Base-by-base conservation (phyloP, 2,888 invertebrate species). In the Scaptomyza tumidula region DNA sequence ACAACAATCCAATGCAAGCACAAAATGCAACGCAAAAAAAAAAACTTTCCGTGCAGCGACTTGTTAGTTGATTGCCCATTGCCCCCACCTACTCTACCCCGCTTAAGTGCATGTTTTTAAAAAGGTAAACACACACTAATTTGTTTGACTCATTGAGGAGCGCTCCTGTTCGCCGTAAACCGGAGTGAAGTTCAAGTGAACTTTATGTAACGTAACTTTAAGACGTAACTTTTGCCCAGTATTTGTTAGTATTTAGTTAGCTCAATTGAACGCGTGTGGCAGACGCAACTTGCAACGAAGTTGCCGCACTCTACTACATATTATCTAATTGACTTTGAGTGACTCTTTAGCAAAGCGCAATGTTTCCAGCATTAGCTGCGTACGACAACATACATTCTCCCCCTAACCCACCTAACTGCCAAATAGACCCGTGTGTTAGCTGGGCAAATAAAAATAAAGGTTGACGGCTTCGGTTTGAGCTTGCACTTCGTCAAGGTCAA, bases 401-500 rank as follows among this genome's bases (percentile, higher is more conserved):
- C 13, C 1, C 10, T 10, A 13, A 13, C 14, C 10, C 11, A 45
- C 2, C 5, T 9, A 14, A 27, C 49, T 27, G n/a, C 59, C 45
- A 64, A 52, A 19, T 27, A 39, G 31, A 64, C 62, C 56, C 50
- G 50, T 78, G 41, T 77, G 68, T 68, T 63, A 81, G 63, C 66
- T 68, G 61, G 31, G 49, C 58, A 76, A 72, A 77, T 48, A 65
- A 44, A 76, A 72, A 77, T 52, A 65, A 41, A 62, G 58, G 62
- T 66, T 53, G 62, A 54, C 76, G 43, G 37, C 50, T 41, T 24
- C 35, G 45, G 43, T 41, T 46, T 59, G 58, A 44, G 65, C 61
- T 48, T 78, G 71, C 71, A 75, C 68, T 64, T 57, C 49, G 50
- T 31, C 86, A 86, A 89, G 85, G 85, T 89, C 88, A 88, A 67